A percentile compares a stretch with the other conserved stretches of the same genome.
Evolutionary conservation across 2,888 invertebrate species (phyloP).

Genomic region (Heliconius cydno): DNA sequence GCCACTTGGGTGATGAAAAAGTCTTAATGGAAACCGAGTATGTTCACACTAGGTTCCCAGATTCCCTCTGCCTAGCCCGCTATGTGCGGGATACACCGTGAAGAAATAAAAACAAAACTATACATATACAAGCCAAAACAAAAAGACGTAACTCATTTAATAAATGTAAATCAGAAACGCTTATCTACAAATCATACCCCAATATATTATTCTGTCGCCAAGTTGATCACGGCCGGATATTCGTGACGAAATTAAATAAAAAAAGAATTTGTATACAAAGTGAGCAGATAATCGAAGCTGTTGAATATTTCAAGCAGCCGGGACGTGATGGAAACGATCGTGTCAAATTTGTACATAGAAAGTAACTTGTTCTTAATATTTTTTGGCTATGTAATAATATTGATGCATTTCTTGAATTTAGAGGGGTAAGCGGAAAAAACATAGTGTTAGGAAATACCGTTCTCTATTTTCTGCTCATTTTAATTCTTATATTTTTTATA

Average conservation of each 20-base stretch:
- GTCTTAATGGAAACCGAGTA: no score
- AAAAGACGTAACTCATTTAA: constrained; percentile 16
- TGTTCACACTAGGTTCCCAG: no score
- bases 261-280: constrained; percentile 76
- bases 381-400: background rate
- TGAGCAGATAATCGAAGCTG: constrained; percentile 76
- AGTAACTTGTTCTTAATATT: background rate
- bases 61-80: no score
- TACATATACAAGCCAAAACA: background rate
- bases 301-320: constrained; percentile 76
- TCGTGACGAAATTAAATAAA: constrained; percentile 69
- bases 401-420: background rate
- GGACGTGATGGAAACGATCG: constrained; percentile 72
- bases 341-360: constrained; percentile 41
- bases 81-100: no score
- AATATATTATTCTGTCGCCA: constrained; percentile 32
- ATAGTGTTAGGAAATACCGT: background rate
- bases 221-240: constrained; percentile 41
- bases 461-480: no score
- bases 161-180: constrained; percentile 19
- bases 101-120: background rate
- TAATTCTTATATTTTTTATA: background rate
- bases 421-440: background rate
- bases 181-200: constrained; percentile 28
- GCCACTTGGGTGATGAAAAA: no score